A percentile compares a stretch with the other conserved stretches of the same genome.
phyloP scores from a whole-genome alignment of 2,888 invertebrate genomes.

The Sinohyriopsis cumingii region DNA sequence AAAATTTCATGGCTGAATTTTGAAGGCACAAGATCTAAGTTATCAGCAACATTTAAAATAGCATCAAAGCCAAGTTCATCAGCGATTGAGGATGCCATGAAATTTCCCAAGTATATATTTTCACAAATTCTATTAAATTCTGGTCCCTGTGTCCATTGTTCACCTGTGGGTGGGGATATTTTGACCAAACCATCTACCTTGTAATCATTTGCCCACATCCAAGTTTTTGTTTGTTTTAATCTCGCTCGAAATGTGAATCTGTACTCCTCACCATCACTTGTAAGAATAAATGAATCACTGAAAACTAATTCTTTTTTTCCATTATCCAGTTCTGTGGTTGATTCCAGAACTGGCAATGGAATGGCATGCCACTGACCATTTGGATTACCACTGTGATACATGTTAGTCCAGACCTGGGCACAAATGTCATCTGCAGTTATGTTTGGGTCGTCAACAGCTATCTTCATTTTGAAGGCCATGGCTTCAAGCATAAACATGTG shows the following conservation, averaged over 20 bases:
- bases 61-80: constrained; percentile 35
- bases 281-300: constrained; percentile 35
- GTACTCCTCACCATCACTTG: constrained; percentile 29
- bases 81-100: constrained; percentile 41
- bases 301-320: constrained; percentile 12
- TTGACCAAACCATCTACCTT: constrained; percentile 26
- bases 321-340: not conserved
- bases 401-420: constrained; percentile 43
- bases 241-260: constrained; percentile 33
- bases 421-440: constrained; percentile 7
- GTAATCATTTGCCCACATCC: constrained; percentile 29
- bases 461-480: constrained; percentile 30
- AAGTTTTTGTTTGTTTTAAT: constrained; percentile 3
- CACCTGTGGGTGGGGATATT: constrained; percentile 27
- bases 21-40: constrained; percentile 31
- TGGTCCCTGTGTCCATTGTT: constrained; percentile 38
- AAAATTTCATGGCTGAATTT: constrained; percentile 22
- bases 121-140: constrained; percentile 29
- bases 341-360: constrained; percentile 5
- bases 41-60: constrained; percentile 43
- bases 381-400: constrained; percentile 35
- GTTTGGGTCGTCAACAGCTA: constrained; percentile 1
- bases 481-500: constrained; percentile 41
- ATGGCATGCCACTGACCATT: constrained; percentile 38
- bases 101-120: constrained; percentile 43